Conservation (phyloP, 2,888 invertebrate genomes). For the Malthinus seriepunctatus region DNA sequence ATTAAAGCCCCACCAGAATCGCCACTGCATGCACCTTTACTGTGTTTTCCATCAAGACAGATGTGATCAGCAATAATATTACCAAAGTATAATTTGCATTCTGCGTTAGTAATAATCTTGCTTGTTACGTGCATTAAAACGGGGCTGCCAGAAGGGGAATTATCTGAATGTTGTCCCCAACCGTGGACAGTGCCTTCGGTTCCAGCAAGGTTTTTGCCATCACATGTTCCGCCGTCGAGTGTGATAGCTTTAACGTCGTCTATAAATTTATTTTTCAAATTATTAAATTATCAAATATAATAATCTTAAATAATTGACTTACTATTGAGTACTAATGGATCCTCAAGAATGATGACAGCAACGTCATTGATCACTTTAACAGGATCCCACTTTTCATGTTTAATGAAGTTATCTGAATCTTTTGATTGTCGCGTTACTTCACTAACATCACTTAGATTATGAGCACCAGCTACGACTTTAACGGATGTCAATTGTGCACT, state of each 20-base stretch:
- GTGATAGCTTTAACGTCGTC: conserved; percentile 29
- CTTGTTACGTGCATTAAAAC: conserved; percentile 52
- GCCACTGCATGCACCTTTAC: conserved; percentile 57
- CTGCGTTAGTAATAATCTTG: conserved; percentile 52
- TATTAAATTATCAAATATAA: background rate
- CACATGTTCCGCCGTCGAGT: conserved; percentile 20
- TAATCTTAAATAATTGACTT: background rate
- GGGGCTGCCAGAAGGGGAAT: conserved; percentile 47
- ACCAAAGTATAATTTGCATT: conserved; percentile 55
- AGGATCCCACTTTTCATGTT: conserved; percentile 47
- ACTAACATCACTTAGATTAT: conserved; percentile 40
- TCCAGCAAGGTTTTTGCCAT: conserved; percentile 48
- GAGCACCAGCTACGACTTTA: conserved; percentile 38
- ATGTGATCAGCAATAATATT: conserved; percentile 51
- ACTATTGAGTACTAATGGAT: conserved; percentile 36
- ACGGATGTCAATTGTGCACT: conserved; percentile 3
- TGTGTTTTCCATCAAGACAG: conserved; percentile 54
- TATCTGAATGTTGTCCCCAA: conserved; percentile 54
- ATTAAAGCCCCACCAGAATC: conserved; percentile 51
- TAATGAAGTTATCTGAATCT: conserved; percentile 30
- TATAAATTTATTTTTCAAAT: conserved; percentile 7
- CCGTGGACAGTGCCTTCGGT: conserved; percentile 54
- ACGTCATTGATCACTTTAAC: conserved; percentile 51
- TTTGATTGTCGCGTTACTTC: conserved; percentile 47
- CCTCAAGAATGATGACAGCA: conserved; percentile 52